Percentiles rank a stretch among this genome's conserved stretches.
phyloP scores from a whole-genome alignment of 2,797 vertebrate genomes.

The Malacoraja senta region DNA sequence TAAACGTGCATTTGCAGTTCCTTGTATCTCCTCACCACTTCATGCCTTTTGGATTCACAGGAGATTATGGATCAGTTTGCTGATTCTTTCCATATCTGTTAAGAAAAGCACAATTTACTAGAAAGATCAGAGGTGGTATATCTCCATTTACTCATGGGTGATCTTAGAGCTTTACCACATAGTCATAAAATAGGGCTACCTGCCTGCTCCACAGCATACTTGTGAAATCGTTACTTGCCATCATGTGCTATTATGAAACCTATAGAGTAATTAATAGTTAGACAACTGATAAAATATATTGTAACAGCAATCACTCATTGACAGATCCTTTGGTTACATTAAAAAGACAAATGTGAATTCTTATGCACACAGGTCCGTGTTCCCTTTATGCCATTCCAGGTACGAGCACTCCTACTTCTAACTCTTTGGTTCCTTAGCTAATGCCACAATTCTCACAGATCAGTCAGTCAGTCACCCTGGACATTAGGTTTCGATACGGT shows the following conservation, averaged over 20 bases:
- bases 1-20: too few species aligned
- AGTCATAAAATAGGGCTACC: neutral
- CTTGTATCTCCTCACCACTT: too few species aligned
- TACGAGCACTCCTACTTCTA: neutral
- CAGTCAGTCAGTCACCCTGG: neutral
- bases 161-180: neutral
- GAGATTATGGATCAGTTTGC: neutral
- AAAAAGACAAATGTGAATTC: neutral
- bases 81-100: neutral
- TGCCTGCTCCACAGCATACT: neutral
- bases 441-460: neutral
- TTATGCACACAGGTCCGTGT: neutral
- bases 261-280: neutral
- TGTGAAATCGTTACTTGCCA: neutral
- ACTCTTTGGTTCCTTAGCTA: neutral
- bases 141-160: neutral
- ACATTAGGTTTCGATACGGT: neutral
- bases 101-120: neutral
- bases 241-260: neutral
- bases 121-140: neutral
- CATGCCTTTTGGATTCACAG: neutral
- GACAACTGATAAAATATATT: neutral
- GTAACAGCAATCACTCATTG: neutral
- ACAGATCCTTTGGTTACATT: neutral
- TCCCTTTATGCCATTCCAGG: neutral